A percentile compares a stretch with the other conserved stretches of the same genome.
These are phyloP conservation scores for Gryllus longicercus DNA, from an alignment of 2,888 invertebrate species.

Conservation along the genomic window DNA sequence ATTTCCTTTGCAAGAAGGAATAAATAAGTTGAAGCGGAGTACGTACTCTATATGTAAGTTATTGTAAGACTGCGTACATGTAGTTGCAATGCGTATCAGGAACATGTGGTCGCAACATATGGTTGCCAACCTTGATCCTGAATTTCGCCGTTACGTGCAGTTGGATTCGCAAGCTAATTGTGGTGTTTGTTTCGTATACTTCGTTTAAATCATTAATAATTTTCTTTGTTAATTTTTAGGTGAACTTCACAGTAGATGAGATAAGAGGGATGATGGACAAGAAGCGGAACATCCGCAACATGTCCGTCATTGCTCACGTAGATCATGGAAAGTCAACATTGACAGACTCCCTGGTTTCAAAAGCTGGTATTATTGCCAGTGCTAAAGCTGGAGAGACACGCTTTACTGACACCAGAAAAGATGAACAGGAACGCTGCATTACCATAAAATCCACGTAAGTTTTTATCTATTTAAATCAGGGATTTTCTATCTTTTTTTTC, in stretches of 20 bases:
- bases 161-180: no score
- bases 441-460: slow-evolving; percentile 99
- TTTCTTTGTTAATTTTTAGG: slow-evolving; percentile 57
- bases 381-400: slow-evolving; percentile 98
- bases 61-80: no score
- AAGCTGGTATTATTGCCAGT: slow-evolving; percentile 99
- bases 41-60: no score
- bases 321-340: slow-evolving; percentile 99
- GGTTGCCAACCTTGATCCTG: no score
- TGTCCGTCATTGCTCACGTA: slow-evolving; percentile 99
- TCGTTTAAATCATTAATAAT: no score
- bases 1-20: no score
- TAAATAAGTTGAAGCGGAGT: no score
- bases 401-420: slow-evolving; percentile 99
- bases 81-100: no score
- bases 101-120: no score
- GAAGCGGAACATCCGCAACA: slow-evolving; percentile 99
- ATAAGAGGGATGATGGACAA: slow-evolving; percentile 99
- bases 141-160: no score
- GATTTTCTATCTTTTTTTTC: no score
- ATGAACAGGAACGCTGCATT: slow-evolving; percentile 99
- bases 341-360: slow-evolving; percentile 98
- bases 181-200: no score
- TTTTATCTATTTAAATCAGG: neutral
- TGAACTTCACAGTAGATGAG: slow-evolving; percentile 99